Base-by-base conservation (phyloP, 2,888 invertebrate species). In the Cryptops parisi region DNA sequence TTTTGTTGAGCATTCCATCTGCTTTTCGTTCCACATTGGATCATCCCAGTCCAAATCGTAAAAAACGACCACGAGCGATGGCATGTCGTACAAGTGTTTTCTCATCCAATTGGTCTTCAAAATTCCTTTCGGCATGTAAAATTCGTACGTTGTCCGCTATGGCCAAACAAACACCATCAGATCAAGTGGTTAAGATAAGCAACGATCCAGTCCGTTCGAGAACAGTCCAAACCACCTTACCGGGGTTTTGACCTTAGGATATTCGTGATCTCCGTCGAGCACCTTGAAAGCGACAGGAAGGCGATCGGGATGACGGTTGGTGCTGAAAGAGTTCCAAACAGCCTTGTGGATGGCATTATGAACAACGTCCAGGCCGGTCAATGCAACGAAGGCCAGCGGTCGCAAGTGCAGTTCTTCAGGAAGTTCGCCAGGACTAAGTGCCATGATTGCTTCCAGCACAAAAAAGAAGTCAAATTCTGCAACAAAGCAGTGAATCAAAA, bases 31-130 rank as follows among this genome's bases (percentile, higher is more conserved):
- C 94, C 96, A 97, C 58, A 82, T 78, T 0, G 78, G 74, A 70
- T 96, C 94, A 67, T 89, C 88, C 97, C 97, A 98, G 70, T 97
- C 96, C 66, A 97, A 78, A 64, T 98, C 96, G 68, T 88, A 89
- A 70, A 97, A 98, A 57, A 94, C 78, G 2, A 94, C 91, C 24
- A 91, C 82, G 1, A 97, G 84, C 1, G 96, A 83, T 6, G 98
- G 97, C 58, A 97, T 77, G 54, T 84, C 77, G 60, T 83, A 80
- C 38, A 91, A 74, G 65, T 96, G 90, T 69, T 98, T 98, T 49
- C 80, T 77, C 74, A 96, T 84, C 97, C 97, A 98, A 65, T 88
- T 87, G 43, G 83, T 80, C 68, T 96, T 94, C 5, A 97, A 71
- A 59, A 97, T 85, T 12, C 97, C 96, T 68, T 86, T 87, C 0